These are phyloP conservation scores for Sorex maritimensis DNA, from an alignment of 2,797 vertebrate species.

Conservation along the genomic window DNA sequence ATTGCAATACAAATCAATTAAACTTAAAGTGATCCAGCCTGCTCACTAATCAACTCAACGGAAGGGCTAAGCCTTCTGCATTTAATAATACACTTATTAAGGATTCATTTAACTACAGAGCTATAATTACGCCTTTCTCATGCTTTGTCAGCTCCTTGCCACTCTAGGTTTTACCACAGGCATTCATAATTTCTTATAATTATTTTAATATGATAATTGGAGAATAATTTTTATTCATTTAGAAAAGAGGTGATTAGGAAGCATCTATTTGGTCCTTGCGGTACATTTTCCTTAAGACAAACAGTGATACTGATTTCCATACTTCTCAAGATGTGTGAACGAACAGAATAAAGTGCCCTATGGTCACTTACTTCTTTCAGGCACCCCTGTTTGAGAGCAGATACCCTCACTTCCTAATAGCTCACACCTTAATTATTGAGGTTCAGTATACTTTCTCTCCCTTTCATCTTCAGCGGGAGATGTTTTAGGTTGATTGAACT, in stretches of 20 bases:
- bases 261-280: neutral
- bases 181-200: slow-evolving; percentile 73
- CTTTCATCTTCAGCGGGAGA: neutral
- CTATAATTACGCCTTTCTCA: slow-evolving; percentile 77
- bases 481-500: slow-evolving; percentile 3
- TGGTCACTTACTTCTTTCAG: neutral
- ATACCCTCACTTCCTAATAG: neutral
- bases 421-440: no score
- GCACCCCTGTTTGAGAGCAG: neutral
- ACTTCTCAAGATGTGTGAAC: neutral
- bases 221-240: slow-evolving; percentile 62
- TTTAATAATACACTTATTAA: slow-evolving; percentile 77
- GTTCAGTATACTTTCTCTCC: neutral
- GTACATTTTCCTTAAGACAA: slow-evolving; percentile 29
- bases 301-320: neutral
- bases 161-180: slow-evolving; percentile 57
- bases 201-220: slow-evolving; percentile 71
- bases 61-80: slow-evolving; percentile 58
- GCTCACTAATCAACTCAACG: slow-evolving; percentile 37
- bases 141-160: slow-evolving; percentile 48
- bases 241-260: slow-evolving; percentile 42
- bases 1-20: slow-evolving; percentile 75
- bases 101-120: slow-evolving; percentile 57
- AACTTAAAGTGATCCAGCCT: slow-evolving; percentile 18
- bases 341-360: neutral